These are phyloP conservation scores for Gila orcuttii DNA, from an alignment of 2,113 vertebrate species.

Conservation along the genomic window DNA sequence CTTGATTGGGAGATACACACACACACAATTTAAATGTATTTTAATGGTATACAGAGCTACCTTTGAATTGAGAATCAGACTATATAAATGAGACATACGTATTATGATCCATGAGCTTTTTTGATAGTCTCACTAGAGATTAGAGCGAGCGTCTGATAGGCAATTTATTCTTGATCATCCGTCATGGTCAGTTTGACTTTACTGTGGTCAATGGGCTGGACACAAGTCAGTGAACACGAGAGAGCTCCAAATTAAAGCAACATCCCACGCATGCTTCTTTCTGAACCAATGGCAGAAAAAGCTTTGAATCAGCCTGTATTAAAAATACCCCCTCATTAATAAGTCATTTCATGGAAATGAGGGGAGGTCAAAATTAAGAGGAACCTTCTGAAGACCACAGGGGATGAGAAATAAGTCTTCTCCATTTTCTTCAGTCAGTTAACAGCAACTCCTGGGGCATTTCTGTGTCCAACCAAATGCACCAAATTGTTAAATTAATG, in stretches of 20 bases:
- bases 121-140: neutral
- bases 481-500: neutral
- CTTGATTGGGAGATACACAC: too few species aligned
- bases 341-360: slow-evolving; percentile 29
- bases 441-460: slow-evolving; percentile 8
- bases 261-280: neutral
- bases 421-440: slow-evolving; percentile 23
- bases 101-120: neutral
- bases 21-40: neutral
- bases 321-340: slow-evolving; percentile 25
- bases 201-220: neutral
- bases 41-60: neutral
- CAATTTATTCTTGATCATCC: slow-evolving; percentile 13
- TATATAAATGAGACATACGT: neutral
- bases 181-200: slow-evolving; percentile 9
- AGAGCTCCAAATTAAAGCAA: neutral
- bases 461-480: slow-evolving; percentile 5
- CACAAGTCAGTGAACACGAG: neutral
- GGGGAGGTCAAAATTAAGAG: slow-evolving; percentile 25
- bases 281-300: neutral
- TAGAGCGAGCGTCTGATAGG: neutral
- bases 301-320: neutral
- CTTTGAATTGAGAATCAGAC: neutral
- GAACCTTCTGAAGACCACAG: slow-evolving; percentile 17
- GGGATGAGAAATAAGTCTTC: neutral